phyloP scores from a whole-genome alignment of 2,888 invertebrate genomes.

The Drosophila monieri region DNA sequence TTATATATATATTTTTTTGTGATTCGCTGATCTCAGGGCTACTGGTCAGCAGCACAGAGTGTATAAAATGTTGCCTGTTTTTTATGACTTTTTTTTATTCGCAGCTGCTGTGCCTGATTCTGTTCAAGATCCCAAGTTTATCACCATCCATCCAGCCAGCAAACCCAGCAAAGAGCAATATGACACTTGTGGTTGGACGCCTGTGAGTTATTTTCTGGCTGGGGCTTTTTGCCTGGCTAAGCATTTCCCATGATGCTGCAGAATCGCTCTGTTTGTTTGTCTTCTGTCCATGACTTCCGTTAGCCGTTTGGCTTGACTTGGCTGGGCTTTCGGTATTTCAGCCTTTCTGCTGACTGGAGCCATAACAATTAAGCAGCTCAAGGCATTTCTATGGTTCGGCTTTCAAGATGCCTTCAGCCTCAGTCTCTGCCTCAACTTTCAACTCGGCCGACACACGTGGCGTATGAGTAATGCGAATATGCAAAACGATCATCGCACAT shows the following conservation, averaged over 20 bases:
- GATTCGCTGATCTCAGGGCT: slow-evolving; percentile 70
- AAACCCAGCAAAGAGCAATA: slow-evolving; percentile 57
- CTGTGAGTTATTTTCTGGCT: slow-evolving; percentile 37
- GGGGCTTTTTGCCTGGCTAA: slow-evolving; percentile 61
- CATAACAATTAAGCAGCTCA: slow-evolving; percentile 46
- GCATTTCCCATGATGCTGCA: slow-evolving; percentile 80
- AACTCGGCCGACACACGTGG: slow-evolving; percentile 71
- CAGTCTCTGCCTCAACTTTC: slow-evolving; percentile 50
- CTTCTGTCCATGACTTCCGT: slow-evolving; percentile 77
- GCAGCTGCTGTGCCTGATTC: slow-evolving; percentile 17
- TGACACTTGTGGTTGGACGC: slow-evolving; percentile 72
- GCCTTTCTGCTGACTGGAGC: slow-evolving; percentile 51
- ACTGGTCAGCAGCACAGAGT: slow-evolving; percentile 55
- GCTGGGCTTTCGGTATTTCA: slow-evolving; percentile 45
- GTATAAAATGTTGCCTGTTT: slow-evolving; percentile 72
- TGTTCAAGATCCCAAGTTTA: slow-evolving; percentile 46
- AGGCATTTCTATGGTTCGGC: slow-evolving; percentile 46
- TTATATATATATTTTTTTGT: slow-evolving; percentile 21
- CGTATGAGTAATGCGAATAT: slow-evolving; percentile 69
- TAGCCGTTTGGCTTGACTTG: slow-evolving; percentile 60
- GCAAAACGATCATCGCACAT: slow-evolving; percentile 46
- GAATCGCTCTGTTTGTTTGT: slow-evolving; percentile 74
- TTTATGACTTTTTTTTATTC: slow-evolving; percentile 33
- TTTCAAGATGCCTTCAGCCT: slow-evolving; percentile 46
- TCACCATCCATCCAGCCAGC: slow-evolving; percentile 44